Conservation (phyloP, 2,113 vertebrate genomes). For the Syrrhaptes paradoxus region DNA sequence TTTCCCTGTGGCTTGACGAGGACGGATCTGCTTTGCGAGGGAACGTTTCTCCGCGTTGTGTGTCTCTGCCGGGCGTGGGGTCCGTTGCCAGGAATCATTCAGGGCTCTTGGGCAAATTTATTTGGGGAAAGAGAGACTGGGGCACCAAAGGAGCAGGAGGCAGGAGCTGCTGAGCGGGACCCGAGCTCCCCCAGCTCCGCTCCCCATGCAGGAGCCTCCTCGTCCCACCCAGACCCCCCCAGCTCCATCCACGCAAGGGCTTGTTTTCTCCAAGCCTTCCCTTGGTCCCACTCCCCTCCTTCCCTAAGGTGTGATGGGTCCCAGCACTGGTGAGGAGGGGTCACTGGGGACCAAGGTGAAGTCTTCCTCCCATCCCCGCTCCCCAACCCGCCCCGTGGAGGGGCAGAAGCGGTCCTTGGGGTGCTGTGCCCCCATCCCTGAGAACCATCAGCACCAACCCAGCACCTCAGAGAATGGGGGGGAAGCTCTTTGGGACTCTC, state of each 20-base stretch:
- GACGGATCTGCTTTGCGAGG: accelerated
- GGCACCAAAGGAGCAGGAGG: conserved; percentile 2
- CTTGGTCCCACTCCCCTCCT: neutral
- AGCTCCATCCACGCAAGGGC: neutral
- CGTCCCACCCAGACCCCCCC: neutral
- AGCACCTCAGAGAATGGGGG: neutral
- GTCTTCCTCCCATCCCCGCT: neutral
- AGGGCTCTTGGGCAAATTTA: neutral
- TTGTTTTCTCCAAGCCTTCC: neutral
- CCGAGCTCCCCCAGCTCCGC: neutral
- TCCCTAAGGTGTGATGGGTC: neutral
- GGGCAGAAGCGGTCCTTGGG: neutral
- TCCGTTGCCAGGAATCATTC: neutral
- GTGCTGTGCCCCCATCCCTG: neutral
- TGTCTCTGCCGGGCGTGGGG: neutral
- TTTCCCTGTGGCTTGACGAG: neutral
- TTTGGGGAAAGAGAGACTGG: neutral
- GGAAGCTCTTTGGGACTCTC: neutral
- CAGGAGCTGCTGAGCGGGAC: neutral
- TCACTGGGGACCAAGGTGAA: neutral
- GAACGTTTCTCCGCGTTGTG: accelerated
- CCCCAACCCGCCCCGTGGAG: neutral
- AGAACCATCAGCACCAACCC: neutral
- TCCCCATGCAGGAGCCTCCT: neutral
- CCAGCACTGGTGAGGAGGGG: neutral